Base-by-base conservation (phyloP, 2,797 vertebrate species). In the Odontamblyopus rebecca region DNA sequence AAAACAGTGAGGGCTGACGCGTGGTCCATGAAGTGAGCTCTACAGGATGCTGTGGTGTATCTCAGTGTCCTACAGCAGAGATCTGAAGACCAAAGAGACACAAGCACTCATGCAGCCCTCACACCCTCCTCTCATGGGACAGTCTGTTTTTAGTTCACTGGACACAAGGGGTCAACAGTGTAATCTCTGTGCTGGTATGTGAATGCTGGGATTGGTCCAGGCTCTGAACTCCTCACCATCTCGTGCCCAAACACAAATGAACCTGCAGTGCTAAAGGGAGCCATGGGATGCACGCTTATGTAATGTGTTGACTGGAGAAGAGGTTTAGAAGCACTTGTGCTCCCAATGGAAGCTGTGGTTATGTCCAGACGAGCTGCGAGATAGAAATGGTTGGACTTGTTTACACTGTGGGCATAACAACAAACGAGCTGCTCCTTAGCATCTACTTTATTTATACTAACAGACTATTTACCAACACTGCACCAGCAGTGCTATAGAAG, bases 121-220 rank as follows among this genome's bases (percentile, higher is more conserved):
- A 54, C 2, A 0, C 64, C 60, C 27, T 64, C 70, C 59, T 2
- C 30, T 95, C 93, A 96, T 87, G 91, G 93, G 91, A 91, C 44
- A 11, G 61, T 89, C 90, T 95, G 94, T 85, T 90, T 95, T 96
- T 96, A 95, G 94, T 90, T 92, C 93, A 92, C 91, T 51, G 65
- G 69, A n/a, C 90, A 65, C 48, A 86, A 93, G 91, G 93, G 92
- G 93, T 96, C 95, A 94, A 86, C 92, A 80, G 92, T 94, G 94
- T 92, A 93, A 94, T 91, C 92, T 94, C 95, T 94, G 86, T 87
- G 88, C 88, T 92, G 94, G 94, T 95, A 95, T 95, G 93, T 90
- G 90, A 94, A 92, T 86, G 89, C 92, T 77, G 91, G 87, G 59
- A 91, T 89, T 89, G 88, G 91, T 71, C 88, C 88, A 88, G 75